Conservation (phyloP, 2,797 vertebrate genomes). For the Malacoctenus gilli region DNA sequence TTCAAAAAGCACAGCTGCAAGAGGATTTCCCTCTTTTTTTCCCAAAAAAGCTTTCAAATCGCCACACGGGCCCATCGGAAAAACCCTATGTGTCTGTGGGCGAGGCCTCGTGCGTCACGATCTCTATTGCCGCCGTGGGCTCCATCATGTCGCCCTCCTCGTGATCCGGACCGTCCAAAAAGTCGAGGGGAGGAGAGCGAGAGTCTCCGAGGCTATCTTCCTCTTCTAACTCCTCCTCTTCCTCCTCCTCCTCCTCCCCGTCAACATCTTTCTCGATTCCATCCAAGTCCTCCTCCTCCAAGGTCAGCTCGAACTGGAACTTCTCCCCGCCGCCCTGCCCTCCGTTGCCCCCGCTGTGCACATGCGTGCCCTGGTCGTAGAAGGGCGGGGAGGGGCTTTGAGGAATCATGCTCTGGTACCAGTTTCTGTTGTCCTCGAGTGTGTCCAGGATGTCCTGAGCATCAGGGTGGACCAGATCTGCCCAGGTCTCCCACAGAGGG, state of each 20-base stretch:
- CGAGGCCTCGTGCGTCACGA: slow-evolving; percentile 90
- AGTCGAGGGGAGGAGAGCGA: slow-evolving; percentile 70
- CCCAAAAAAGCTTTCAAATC: slow-evolving; percentile 67
- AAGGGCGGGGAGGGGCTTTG: slow-evolving; percentile 96
- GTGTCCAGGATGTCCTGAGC: slow-evolving; percentile 98
- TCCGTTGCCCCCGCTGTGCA: slow-evolving; percentile 80
- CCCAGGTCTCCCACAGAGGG: slow-evolving; percentile 98
- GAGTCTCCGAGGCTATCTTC: slow-evolving; percentile 85
- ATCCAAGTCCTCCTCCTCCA: slow-evolving; percentile 94
- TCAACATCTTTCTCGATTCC: slow-evolving; percentile 91
- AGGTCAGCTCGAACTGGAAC: slow-evolving; percentile 96
- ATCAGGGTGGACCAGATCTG: slow-evolving; percentile 95
- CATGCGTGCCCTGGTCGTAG: slow-evolving; percentile 89
- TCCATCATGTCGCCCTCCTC: slow-evolving; percentile 76
- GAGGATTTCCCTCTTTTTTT: slow-evolving; percentile 72
- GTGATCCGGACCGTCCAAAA: slow-evolving; percentile 65
- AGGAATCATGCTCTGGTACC: slow-evolving; percentile 99
- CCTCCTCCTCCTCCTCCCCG: slow-evolving; percentile 73
- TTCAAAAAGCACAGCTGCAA: slow-evolving; percentile 82
- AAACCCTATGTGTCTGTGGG: slow-evolving; percentile 91
- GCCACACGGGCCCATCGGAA: slow-evolving; percentile 52
- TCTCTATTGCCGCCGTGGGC: slow-evolving; percentile 83
- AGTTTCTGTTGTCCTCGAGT: slow-evolving; percentile 98
- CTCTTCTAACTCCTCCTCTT: slow-evolving; percentile 90
- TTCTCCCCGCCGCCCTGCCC: slow-evolving; percentile 86